Percentiles rank a stretch among this genome's conserved stretches.
Conservation (phyloP, 2,113 vertebrate genomes). For the Mohoua ochrocephala region DNA sequence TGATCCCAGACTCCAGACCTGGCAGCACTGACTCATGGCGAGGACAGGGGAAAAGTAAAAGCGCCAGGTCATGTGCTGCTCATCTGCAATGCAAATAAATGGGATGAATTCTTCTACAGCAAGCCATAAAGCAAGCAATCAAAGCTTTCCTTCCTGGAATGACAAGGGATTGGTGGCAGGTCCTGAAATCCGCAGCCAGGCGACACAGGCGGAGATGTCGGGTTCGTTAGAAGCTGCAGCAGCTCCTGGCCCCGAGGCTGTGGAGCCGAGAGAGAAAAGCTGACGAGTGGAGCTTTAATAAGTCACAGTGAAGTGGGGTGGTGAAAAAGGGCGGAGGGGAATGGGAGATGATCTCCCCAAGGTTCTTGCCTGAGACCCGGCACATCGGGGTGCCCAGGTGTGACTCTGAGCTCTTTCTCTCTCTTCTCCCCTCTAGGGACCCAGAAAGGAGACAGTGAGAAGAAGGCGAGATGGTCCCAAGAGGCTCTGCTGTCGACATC, state of each 20-base stretch:
- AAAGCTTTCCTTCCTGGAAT: not conserved
- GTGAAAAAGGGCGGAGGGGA: not conserved
- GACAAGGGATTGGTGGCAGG: not conserved
- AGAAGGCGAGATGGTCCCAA: not conserved
- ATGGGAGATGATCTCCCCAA: not conserved
- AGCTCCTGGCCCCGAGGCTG: slow-evolving; percentile 8
- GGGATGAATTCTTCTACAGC: not conserved
- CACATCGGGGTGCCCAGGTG: not conserved
- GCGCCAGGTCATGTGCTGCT: not conserved
- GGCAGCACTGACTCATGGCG: not conserved
- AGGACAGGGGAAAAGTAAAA: not conserved
- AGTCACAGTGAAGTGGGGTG: not conserved
- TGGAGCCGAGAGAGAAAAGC: not conserved
- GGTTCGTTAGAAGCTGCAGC: not conserved
- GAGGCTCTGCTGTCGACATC: not conserved
- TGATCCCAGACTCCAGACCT: not conserved
- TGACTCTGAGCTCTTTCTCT: not conserved
- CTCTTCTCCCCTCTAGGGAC: not conserved
- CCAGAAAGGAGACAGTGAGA: not conserved
- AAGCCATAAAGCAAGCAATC: not conserved
- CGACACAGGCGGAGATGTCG: not conserved
- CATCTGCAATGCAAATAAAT: slow-evolving; percentile 1
- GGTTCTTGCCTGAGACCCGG: not conserved
- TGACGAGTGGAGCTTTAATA: slow-evolving; percentile 3
- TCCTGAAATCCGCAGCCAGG: not conserved